phyloP scores from a whole-genome alignment of 2,888 invertebrate species.

The Calliopum simillimum region DNA sequence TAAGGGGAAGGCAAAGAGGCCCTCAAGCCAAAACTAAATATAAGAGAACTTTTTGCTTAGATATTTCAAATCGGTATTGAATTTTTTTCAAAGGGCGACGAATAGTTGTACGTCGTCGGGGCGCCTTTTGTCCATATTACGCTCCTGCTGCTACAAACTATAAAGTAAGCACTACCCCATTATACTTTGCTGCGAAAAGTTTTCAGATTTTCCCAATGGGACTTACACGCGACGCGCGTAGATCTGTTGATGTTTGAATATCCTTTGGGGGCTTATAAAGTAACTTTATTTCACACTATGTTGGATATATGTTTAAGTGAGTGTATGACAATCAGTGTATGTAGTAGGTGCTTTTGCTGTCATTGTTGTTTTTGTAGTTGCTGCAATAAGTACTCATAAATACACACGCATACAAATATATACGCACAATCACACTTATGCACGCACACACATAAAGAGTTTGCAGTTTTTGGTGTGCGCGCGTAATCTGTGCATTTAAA shows the following conservation, averaged over 20 bases:
- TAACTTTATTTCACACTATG: slow-evolving; percentile 28
- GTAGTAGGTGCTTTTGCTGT: slow-evolving; percentile 18
- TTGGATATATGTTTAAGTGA: background rate
- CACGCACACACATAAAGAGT: slow-evolving; percentile 3
- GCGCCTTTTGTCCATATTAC: too few species aligned
- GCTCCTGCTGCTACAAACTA: too few species aligned
- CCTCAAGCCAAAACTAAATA: too few species aligned
- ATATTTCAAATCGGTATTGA: too few species aligned
- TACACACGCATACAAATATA: slow-evolving; percentile 14
- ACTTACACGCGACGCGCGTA: background rate
- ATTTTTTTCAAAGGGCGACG: too few species aligned
- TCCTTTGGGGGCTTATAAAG: slow-evolving; percentile 5
- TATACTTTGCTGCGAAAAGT: too few species aligned
- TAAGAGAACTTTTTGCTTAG: too few species aligned
- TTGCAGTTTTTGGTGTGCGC: slow-evolving; percentile 4
- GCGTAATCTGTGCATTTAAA: slow-evolving; percentile 39
- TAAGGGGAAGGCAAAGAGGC: too few species aligned
- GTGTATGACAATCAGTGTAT: slow-evolving; percentile 5
- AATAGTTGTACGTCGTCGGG: too few species aligned
- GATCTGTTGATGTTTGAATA: background rate
- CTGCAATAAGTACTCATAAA: slow-evolving; percentile 29
- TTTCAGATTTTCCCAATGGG: too few species aligned
- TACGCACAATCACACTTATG: background rate
- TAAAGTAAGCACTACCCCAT: too few species aligned
- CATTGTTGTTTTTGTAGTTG: slow-evolving; percentile 20